phyloP scores from a whole-genome alignment of 2,888 invertebrate species.

The Xylota sylvarum region DNA sequence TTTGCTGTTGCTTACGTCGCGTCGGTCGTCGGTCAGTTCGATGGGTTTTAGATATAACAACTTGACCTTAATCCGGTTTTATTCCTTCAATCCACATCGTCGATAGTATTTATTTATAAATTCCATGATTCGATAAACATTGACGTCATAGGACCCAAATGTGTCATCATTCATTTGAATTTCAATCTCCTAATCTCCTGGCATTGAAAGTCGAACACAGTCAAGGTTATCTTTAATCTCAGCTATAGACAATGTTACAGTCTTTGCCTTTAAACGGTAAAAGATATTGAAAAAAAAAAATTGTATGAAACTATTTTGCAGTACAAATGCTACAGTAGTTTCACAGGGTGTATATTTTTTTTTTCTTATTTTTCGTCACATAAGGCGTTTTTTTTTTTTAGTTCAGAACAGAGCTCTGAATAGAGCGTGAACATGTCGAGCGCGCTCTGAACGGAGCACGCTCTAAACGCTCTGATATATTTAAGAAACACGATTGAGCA shows the following conservation, averaged over 20 bases:
- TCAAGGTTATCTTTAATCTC: slow-evolving; percentile 13
- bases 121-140: slow-evolving; percentile 5
- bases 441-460: no score
- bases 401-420: no score
- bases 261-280: not conserved
- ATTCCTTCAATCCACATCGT: slow-evolving; percentile 8
- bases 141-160: slow-evolving; percentile 40
- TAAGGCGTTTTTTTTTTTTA: no score
- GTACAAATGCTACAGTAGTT: not conserved
- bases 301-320: not conserved
- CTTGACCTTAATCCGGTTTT: slow-evolving; percentile 53
- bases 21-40: not conserved
- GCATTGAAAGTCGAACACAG: slow-evolving; percentile 1
- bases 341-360: not conserved
- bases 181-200: not conserved
- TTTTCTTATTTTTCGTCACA: not conserved
- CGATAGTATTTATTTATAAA: slow-evolving; percentile 6
- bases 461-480: no score
- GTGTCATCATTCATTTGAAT: slow-evolving; percentile 23
- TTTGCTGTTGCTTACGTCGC: slow-evolving; percentile 5
- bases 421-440: no score
- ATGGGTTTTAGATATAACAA: not conserved
- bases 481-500: no score
- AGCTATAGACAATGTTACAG: not conserved
- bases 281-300: not conserved